Percentiles rank a stretch among this genome's conserved stretches.
phyloP scores from a whole-genome alignment of 2,797 vertebrate genomes.

The Micrastur ruficollis region DNA sequence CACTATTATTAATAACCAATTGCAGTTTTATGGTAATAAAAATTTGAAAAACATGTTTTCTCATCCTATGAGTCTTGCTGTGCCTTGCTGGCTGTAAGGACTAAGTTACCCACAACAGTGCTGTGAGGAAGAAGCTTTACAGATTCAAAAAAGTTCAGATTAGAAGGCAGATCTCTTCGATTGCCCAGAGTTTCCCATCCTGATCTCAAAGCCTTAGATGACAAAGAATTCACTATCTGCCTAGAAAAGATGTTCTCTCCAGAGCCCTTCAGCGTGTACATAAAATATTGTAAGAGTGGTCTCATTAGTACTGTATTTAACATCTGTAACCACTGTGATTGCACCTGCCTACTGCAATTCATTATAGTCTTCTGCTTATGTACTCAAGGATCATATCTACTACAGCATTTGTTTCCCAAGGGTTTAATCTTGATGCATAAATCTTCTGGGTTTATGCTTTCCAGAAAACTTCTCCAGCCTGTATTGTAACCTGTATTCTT shows the following conservation, averaged over 20 bases:
- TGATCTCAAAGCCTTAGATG: neutral
- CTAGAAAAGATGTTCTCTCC: neutral
- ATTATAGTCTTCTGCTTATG: neutral
- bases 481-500: neutral
- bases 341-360: neutral
- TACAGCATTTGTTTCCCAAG: neutral
- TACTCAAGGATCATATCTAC: neutral
- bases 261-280: neutral
- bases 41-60: neutral
- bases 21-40: neutral
- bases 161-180: neutral
- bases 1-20: neutral
- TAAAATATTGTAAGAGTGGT: neutral
- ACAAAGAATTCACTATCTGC: neutral
- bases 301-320: neutral
- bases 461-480: neutral
- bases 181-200: neutral
- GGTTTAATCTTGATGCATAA: neutral
- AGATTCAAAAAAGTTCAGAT: neutral
- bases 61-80: neutral
- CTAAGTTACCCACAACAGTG: neutral
- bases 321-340: neutral
- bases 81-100: neutral
- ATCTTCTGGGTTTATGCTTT: neutral
- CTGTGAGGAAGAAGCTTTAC: neutral